These are phyloP conservation scores for Oligia latruncula DNA, from an alignment of 2,888 invertebrate species.

Conservation along the genomic window DNA sequence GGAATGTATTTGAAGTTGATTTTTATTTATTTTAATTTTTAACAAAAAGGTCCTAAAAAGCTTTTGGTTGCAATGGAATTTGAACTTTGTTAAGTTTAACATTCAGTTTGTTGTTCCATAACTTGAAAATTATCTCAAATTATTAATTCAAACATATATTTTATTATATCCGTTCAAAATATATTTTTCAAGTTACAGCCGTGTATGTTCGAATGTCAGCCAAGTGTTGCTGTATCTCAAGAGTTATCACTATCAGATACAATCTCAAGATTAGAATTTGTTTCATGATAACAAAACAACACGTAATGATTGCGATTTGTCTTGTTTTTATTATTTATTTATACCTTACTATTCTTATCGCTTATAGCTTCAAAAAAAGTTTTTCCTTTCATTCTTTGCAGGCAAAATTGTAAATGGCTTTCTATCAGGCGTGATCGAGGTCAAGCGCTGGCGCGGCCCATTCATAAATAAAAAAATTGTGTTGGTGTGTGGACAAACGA, in stretches of 20 bases:
- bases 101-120: too few species aligned
- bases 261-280: constrained; percentile 19
- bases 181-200: neutral
- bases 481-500: neutral
- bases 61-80: too few species aligned
- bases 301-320: neutral
- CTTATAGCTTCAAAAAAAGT: neutral
- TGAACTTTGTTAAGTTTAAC: too few species aligned
- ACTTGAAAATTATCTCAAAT: neutral
- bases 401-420: neutral
- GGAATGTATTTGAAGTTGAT: too few species aligned
- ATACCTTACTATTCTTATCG: neutral
- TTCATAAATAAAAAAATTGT: neutral
- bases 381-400: neutral
- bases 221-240: constrained; percentile 19
- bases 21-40: too few species aligned
- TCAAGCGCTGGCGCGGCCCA: too few species aligned
- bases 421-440: too few species aligned
- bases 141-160: neutral
- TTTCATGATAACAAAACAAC: neutral
- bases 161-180: constrained; percentile 5
- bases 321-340: constrained; percentile 9
- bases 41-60: too few species aligned
- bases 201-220: neutral
- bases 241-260: constrained; percentile 1